These are phyloP conservation scores for Drosophila santomea DNA, from an alignment of 1,140 invertebrate genomes.

Conservation along the genomic window DNA sequence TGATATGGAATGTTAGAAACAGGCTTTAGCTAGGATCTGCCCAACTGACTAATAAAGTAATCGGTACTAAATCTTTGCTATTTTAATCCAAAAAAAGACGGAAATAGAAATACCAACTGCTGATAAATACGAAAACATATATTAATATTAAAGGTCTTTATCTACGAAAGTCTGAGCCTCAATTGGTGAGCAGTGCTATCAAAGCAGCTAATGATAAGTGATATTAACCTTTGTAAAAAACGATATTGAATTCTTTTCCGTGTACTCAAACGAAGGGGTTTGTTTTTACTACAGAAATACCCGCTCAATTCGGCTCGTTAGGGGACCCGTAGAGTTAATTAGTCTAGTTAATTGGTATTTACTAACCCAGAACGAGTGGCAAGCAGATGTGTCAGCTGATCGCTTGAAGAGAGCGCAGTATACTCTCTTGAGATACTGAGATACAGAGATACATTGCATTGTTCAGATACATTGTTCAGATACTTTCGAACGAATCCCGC, in stretches of 20 bases:
- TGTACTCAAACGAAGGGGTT: not conserved
- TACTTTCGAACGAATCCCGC: conserved; percentile 29
- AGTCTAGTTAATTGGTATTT: conserved; percentile 28
- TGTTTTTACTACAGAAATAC: conserved; percentile 2
- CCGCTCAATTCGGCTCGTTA: conserved; percentile 50
- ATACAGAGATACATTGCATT: not conserved
- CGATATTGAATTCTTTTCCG: not conserved
- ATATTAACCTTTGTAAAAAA: not conserved
- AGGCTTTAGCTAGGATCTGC: too few relatives aligned
- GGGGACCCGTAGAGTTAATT: conserved; percentile 25
- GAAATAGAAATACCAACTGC: not conserved
- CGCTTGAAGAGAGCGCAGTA: not conserved
- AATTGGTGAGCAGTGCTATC: conserved; percentile 1
- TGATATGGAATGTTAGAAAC: not conserved
- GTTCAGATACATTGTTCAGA: conserved; percentile 3
- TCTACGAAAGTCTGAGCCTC: too few relatives aligned
- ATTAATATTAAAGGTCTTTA: not conserved
- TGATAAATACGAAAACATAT: not conserved
- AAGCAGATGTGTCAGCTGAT: not conserved
- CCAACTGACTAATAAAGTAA: too few relatives aligned
- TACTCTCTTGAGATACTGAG: conserved; percentile 10
- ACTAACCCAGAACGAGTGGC: conserved; percentile 41
- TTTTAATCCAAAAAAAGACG: not conserved
- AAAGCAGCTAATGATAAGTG: not conserved
- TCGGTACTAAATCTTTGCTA: not conserved